These are phyloP conservation scores for Gymnopithys bicolor DNA, from an alignment of 2,797 vertebrate genomes.

Conservation along the genomic window DNA sequence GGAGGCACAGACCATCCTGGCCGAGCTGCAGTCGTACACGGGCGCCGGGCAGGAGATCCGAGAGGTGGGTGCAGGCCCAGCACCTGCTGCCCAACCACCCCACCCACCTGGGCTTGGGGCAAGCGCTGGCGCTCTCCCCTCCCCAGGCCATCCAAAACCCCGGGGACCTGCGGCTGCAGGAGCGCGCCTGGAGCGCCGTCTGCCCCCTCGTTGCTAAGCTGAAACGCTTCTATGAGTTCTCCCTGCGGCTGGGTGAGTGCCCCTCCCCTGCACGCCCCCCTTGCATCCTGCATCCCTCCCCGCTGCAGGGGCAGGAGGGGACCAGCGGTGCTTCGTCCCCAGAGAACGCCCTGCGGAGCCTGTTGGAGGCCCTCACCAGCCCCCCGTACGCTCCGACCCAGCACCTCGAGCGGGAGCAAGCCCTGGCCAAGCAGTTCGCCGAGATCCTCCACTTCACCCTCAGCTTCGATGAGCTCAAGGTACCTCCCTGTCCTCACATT, in stretches of 20 bases:
- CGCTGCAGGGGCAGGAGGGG: background rate
- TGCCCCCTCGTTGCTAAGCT: constrained; percentile 91
- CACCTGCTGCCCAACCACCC: fast-evolving
- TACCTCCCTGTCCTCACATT: background rate
- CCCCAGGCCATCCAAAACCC: constrained; percentile 90
- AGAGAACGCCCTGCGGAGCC: constrained; percentile 90
- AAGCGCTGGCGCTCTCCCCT: fast-evolving
- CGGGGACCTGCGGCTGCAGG: constrained; percentile 88
- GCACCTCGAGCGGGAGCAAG: constrained; percentile 91
- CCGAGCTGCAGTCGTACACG: constrained; percentile 91
- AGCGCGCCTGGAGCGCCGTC: constrained; percentile 91
- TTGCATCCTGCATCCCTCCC: fast-evolving
- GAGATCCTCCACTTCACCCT: constrained; percentile 94
- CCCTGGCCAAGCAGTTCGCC: constrained; percentile 91
- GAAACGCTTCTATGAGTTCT: constrained; percentile 93
- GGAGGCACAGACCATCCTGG: constrained; percentile 89
- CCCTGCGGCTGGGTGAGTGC: constrained; percentile 84
- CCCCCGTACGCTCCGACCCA: constrained; percentile 90
- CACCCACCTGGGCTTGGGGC: fast-evolving
- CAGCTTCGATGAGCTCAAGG: constrained; percentile 93
- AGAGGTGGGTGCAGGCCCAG: constrained; percentile 79
- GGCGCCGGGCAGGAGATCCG: constrained; percentile 93
- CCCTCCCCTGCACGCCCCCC: fast-evolving
- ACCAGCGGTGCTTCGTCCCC: background rate
- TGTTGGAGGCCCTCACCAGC: constrained; percentile 91